phyloP scores from a whole-genome alignment of 30 jellyfish, hydroid and myxozoan genomes.

The Mastigias papua region DNA sequence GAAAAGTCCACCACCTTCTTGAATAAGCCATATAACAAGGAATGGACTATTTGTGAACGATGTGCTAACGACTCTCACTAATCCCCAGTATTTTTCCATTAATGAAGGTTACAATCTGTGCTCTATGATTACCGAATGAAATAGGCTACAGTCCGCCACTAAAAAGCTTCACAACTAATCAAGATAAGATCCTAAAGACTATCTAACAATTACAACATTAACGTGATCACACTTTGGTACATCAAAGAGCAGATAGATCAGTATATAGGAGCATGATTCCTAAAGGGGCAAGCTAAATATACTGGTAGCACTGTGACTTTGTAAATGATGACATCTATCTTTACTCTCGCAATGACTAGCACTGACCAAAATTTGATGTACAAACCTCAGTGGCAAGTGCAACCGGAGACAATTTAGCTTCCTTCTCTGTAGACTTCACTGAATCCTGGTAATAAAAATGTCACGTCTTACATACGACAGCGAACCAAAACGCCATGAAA shows the following conservation, averaged over 20 bases:
- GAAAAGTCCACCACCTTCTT: not conserved
- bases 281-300: too few relatives aligned
- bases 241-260: not conserved
- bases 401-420: slow-evolving; percentile 79
- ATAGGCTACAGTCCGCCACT: not conserved
- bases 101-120: not conserved
- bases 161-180: not conserved
- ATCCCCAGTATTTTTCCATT: not conserved
- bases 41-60: not conserved
- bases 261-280: not conserved
- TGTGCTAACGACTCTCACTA: not conserved
- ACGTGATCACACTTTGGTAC: not conserved
- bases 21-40: not conserved
- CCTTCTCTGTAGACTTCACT: slow-evolving; percentile 52
- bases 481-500: not conserved
- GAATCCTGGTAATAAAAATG: slow-evolving; percentile 28
- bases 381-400: slow-evolving; percentile 76
- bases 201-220: not conserved
- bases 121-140: not conserved
- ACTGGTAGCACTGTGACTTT: too few relatives aligned
- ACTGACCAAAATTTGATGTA: not conserved
- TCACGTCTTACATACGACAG: not conserved
- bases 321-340: not conserved
- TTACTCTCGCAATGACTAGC: not conserved
- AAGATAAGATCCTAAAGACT: not conserved